Evolutionary conservation across 2,888 invertebrate species (phyloP).

Genomic region (Ethmia dodecea): DNA sequence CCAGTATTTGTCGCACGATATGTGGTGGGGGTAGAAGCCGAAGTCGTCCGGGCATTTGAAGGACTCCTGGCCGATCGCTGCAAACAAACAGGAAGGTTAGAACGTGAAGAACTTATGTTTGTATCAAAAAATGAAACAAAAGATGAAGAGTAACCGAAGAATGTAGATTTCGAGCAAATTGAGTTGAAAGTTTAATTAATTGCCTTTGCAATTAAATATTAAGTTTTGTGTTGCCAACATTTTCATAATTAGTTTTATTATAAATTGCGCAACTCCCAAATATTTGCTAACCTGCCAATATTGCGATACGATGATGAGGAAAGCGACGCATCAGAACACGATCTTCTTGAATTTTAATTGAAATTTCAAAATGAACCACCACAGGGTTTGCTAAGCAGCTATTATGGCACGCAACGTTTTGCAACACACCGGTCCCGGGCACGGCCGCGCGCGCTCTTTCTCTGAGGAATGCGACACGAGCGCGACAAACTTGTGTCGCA

Average conservation of each 20-base stretch:
- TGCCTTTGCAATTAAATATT: constrained; percentile 7
- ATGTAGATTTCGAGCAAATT: too few relatives aligned
- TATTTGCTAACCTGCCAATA: constrained; percentile 38
- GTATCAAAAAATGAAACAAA: too few relatives aligned
- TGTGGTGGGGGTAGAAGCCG: constrained; percentile 94
- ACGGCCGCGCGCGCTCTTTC: constrained; percentile 58
- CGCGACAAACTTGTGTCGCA: constrained; percentile 22
- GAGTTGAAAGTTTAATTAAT: too few relatives aligned
- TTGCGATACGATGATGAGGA: constrained; percentile 35
- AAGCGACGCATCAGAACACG: constrained; percentile 34
- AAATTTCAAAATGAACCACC: constrained; percentile 52
- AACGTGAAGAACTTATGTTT: too few relatives aligned
- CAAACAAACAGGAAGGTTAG: constrained; percentile 33
- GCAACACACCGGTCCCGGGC: constrained; percentile 38
- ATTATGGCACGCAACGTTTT: constrained; percentile 46
- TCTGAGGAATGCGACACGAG: constrained; percentile 50
- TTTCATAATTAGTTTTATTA: too few relatives aligned
- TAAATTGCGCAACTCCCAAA: too few relatives aligned
- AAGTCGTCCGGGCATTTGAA: constrained; percentile 97
- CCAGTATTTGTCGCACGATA: constrained; percentile 96
- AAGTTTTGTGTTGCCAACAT: too few relatives aligned
- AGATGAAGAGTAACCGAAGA: too few relatives aligned
- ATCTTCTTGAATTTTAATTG: constrained; percentile 59
- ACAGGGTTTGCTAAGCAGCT: constrained; percentile 48
- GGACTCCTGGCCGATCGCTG: constrained; percentile 86